Evolutionary conservation across 2,113 vertebrate species (phyloP).

Genomic region (Phalacrocorax carbo): DNA sequence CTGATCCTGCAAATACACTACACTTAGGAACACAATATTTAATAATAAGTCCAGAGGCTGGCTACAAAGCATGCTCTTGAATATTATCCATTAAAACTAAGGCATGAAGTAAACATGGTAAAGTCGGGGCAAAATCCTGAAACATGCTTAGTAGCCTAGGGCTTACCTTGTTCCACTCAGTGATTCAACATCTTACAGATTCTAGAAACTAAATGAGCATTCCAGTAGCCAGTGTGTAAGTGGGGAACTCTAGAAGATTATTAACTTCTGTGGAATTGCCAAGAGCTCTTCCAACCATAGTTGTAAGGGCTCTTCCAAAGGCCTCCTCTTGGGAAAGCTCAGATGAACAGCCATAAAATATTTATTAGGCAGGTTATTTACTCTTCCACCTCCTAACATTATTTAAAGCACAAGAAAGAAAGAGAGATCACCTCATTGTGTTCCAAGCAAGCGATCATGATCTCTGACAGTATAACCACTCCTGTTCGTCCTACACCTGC

Average conservation of each 20-base stretch:
- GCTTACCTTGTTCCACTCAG: neutral
- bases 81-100: neutral
- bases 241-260: neutral
- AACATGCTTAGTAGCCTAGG: neutral
- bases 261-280: neutral
- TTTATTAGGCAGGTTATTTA: neutral
- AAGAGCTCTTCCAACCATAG: neutral
- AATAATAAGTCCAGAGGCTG: neutral
- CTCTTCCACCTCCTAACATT: neutral
- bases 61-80: neutral
- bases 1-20: neutral
- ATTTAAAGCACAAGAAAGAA: neutral
- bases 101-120: neutral
- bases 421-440: constrained; percentile 88
- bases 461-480: constrained; percentile 91
- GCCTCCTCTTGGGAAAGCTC: neutral
- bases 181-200: neutral
- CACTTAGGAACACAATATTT: neutral
- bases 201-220: neutral
- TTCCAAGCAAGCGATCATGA: constrained; percentile 96
- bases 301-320: neutral
- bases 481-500: constrained; percentile 92
- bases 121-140: neutral
- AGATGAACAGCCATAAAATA: neutral
- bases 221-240: neutral